A percentile compares a stretch with the other conserved stretches of the same genome.
Conservation (phyloP, 2,888 invertebrate species). For the Dendrolimus houi region DNA sequence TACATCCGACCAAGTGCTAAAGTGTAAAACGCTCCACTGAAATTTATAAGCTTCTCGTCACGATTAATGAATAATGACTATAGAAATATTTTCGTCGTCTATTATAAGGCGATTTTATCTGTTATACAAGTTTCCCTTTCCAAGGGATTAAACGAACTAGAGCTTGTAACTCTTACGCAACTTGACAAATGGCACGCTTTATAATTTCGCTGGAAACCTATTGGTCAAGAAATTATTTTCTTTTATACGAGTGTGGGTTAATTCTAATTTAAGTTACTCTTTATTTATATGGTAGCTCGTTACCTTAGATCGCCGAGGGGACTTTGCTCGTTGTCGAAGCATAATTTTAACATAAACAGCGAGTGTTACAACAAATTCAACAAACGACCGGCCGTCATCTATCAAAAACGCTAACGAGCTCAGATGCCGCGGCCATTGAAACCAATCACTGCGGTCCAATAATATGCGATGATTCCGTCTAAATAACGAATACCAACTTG, state of each 20-base stretch:
- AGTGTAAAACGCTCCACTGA: constrained; percentile 71
- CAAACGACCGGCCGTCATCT: constrained; percentile 71
- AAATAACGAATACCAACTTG: constrained; percentile 23
- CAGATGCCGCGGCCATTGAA: constrained; percentile 62
- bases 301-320: constrained; percentile 71
- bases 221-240: neutral
- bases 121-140: neutral
- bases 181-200: neutral
- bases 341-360: constrained; percentile 63
- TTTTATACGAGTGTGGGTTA: neutral
- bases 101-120: neutral
- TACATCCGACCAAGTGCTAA: constrained; percentile 68
- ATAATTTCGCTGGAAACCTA: neutral
- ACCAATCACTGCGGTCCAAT: constrained; percentile 52
- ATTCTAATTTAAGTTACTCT: constrained; percentile 49
- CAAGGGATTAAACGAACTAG: constrained; percentile 4
- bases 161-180: constrained; percentile 18
- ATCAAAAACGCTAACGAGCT: constrained; percentile 74
- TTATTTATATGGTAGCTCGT: constrained; percentile 72
- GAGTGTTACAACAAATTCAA: constrained; percentile 69
- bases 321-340: constrained; percentile 65
- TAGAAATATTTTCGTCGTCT: constrained; percentile 29
- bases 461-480: constrained; percentile 60
- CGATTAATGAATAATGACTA: constrained; percentile 70
- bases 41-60: constrained; percentile 68